phyloP scores from a whole-genome alignment of 2,888 invertebrate genomes.

The Epirrhoe alternata region DNA sequence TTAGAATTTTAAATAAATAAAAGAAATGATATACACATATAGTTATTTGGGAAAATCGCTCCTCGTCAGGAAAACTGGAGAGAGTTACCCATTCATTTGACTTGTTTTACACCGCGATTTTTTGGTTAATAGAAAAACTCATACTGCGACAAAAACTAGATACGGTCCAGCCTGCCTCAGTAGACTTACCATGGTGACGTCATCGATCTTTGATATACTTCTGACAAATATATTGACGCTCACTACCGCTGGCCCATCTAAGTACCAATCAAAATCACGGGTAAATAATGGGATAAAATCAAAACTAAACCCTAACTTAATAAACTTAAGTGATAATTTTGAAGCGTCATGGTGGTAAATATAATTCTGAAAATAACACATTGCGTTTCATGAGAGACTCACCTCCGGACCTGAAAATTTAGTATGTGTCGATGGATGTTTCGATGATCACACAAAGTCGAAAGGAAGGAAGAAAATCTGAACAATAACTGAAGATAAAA shows the following conservation, averaged over 20 bases:
- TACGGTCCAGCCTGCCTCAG: constrained; percentile 72
- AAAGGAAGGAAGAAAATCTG: constrained; percentile 53
- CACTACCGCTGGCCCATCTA: constrained; percentile 97
- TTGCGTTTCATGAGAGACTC: constrained; percentile 51
- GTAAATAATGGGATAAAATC: constrained; percentile 64
- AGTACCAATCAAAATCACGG: constrained; percentile 83
- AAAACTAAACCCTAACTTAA: constrained; percentile 67
- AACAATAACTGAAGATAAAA: constrained; percentile 57
- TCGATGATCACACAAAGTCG: constrained; percentile 50
- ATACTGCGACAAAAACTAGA: constrained; percentile 69
- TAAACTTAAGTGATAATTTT: constrained; percentile 49
- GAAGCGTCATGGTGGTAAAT: constrained; percentile 37
- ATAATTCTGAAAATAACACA: constrained; percentile 38
- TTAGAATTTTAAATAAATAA: constrained; percentile 61
- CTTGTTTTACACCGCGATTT: constrained; percentile 68
- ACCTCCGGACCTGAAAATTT: constrained; percentile 62
- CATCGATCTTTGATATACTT: constrained; percentile 99
- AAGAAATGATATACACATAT: constrained; percentile 62
- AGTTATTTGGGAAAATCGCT: constrained; percentile 71
- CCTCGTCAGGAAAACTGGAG: constrained; percentile 64
- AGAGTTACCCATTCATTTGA: constrained; percentile 84
- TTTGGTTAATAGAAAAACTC: constrained; percentile 56
- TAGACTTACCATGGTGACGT: constrained; percentile 99
- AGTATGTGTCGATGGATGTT: constrained; percentile 40
- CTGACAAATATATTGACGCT: constrained; percentile 99